Conservation (phyloP, 2,797 vertebrate genomes). For the Malacoctenus gilli region DNA sequence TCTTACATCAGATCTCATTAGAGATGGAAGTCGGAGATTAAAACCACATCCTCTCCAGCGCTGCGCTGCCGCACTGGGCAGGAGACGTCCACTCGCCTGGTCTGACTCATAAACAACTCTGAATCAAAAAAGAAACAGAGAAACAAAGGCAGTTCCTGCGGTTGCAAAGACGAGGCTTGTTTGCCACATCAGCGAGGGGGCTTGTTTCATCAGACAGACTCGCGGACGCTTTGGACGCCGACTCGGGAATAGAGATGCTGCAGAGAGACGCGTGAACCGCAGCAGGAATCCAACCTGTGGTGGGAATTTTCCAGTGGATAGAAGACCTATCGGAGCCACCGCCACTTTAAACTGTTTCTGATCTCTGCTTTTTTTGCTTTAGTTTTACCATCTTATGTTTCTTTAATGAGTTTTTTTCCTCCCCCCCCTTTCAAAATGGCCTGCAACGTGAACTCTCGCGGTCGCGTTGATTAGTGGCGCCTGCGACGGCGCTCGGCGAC, state of each 20-base stretch:
- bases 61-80: conserved; percentile 53
- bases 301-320: conserved; percentile 25
- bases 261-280: conserved; percentile 10
- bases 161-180: conserved; percentile 55
- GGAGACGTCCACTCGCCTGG: conserved; percentile 59
- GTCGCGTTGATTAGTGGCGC: conserved; percentile 27
- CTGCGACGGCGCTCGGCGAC: conserved; percentile 22
- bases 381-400: too few relatives aligned
- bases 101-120: conserved; percentile 69
- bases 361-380: too few relatives aligned
- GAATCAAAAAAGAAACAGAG: too few relatives aligned
- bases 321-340: conserved; percentile 5
- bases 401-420: conserved; percentile 14
- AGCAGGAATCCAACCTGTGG: conserved; percentile 10
- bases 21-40: conserved; percentile 77
- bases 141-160: conserved; percentile 56
- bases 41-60: conserved; percentile 68
- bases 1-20: conserved; percentile 78
- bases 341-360: conserved; percentile 8
- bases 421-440: not conserved
- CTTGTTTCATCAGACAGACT: conserved; percentile 51
- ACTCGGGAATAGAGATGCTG: conserved; percentile 22
- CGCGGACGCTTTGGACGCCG: conserved; percentile 41
- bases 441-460: conserved; percentile 11
- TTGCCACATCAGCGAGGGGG: conserved; percentile 41